Base-by-base conservation (phyloP, 1,140 invertebrate species). In the Conus ventricosus region DNA sequence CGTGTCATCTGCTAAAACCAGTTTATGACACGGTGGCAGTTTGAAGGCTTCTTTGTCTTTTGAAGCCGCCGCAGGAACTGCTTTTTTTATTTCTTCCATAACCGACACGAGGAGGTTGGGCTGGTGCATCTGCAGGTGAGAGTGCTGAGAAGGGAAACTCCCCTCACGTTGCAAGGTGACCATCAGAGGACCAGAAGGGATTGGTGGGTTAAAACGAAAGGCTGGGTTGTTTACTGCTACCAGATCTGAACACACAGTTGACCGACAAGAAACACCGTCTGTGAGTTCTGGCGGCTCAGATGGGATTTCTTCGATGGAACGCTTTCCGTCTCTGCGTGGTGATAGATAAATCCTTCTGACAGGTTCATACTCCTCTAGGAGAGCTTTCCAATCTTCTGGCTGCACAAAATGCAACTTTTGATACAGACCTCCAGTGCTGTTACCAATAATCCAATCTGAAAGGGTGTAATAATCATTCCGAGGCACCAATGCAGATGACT, bases 331-430 rank as follows among this genome's bases (percentile, higher is more conserved):
- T 81, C 17, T 53, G 10, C 23, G 55, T 23, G 54, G 23, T 6
- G 82, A 25, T 6, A n/a, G 54, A 25, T 39, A 60, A 39, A 84
- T 11, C 11, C 53, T 4, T 39, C 27, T 84, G 7, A 84, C 53
- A 6, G 82, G 82, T 63, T 84, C 82, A 25, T 60, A 84, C 27
- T 84, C 82, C 25, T 84, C 55, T 7, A 84, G 53, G 11, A 84
- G 5, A 10, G 17, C 5, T 25, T 63, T 84, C 55, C 23, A 13
- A n/a, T 84, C 57, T 1, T 6, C 4, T 8, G 78, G 27, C 10
- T 84, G 13, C 4, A 54, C 23, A 25, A 84, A 84, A 55, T 20
- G 82, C 54, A 84, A 55, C 57, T 63, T 84, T 8, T 63, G 11
- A 54, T 5, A 60, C 17, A 84, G 7, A 5, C 23, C 17, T n/a